A percentile compares a stretch with the other conserved stretches of the same genome.
phyloP scores from a whole-genome alignment of 2,113 vertebrate genomes.

The mouse (Mus musculus) region GRCm39 chr10:7570001-7570500 shows the following conservation, averaged over 20 bases:
- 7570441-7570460: slow-evolving; percentile 31
- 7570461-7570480: slow-evolving; percentile 31
- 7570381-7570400: slow-evolving; percentile 18
- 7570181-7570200: background rate
- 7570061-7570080: background rate
- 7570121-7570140: background rate
- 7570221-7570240: background rate
- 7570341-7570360: background rate
- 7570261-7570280: background rate
- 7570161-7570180: background rate
- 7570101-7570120: background rate
- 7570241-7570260: background rate
- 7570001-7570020: background rate
- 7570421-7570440: background rate
- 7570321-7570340: slow-evolving; percentile 51
- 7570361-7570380: slow-evolving; percentile 32
- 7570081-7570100: background rate
- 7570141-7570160: background rate
- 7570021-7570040: background rate
- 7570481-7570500: slow-evolving; percentile 40
- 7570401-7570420: slow-evolving; percentile 42
- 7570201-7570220: too few species aligned
- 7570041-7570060: slow-evolving; percentile 43
- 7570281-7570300: background rate
- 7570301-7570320: background rate